Base-by-base conservation (phyloP, 2,888 invertebrate species). In the Altica lythri region DNA sequence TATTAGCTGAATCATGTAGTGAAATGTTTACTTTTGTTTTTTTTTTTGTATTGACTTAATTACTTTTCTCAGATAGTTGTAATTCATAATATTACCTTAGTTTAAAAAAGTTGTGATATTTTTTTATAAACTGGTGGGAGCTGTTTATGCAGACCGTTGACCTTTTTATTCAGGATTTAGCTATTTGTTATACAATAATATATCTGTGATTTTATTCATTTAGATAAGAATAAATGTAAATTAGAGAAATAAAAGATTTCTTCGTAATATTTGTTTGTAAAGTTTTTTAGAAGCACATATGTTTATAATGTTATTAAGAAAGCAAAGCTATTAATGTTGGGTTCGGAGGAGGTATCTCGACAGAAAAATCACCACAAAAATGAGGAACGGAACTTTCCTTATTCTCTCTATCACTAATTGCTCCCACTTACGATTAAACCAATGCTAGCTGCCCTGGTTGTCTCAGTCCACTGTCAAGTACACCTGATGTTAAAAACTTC, bases 181-280 rank as follows among this genome's bases (percentile, higher is more conserved):
- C 29, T 59, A 56, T 58, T 59, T 59, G 61, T 61, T 59, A 68
- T 69, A 74, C 72, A 74, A 73, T 73, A 74, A 75, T 73, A 68
- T 73, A 73, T 75, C 74, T 74, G 74, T 75, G 75, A 75, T 75
- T 75, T 74, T 72, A 72, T 72, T 72, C 71, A 61, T 69, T 68
- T 72, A 69, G 68, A 34, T 54, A 59, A 53, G 55, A 51, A 46
- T 55, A 56, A 47, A 42, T 58, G 60, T 60, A 58, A 52, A 55
- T 52, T 57, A 48, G 55, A 54, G 46, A 46, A 55, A 52, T 35
- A 34, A 29, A 47, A 52, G 30, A 40, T 48, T 48, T 40, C 40
- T 18, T 38, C 17, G 14, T 40, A 30, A 6, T 30, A 25, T 30
- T 13, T 9, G 9, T 38, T 38, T 5, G 13, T 10, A 12, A 18